These are phyloP conservation scores for Apodemia zela DNA, from an alignment of 2,888 invertebrate species.

Conservation along the genomic window DNA sequence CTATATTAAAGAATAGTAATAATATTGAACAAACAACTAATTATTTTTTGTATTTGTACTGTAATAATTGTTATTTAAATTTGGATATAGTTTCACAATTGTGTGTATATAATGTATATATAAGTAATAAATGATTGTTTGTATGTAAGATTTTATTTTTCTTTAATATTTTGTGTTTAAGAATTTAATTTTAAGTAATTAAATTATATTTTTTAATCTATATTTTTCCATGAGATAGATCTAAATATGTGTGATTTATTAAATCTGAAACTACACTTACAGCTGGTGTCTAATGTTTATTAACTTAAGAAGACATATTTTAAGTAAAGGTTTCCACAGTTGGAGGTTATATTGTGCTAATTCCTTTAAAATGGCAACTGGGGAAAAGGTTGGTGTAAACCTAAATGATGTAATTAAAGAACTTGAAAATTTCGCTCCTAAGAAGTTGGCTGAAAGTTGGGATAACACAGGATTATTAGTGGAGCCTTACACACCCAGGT, in stretches of 20 bases:
- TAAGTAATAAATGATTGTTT: constrained; percentile 15
- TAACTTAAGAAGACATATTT: constrained; percentile 44
- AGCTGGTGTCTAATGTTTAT: constrained; percentile 58
- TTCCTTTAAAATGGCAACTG: constrained; percentile 48
- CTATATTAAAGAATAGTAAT: constrained; percentile 6
- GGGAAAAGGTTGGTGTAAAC: constrained; percentile 60
- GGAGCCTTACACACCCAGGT: constrained; percentile 85
- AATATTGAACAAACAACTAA: not conserved
- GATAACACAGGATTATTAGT: constrained; percentile 96
- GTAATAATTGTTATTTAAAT: not conserved
- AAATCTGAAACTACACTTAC: constrained; percentile 34
- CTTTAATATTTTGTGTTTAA: not conserved
- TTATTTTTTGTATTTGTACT: not conserved
- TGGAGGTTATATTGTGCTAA: constrained; percentile 38
- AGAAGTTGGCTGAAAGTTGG: constrained; percentile 90
- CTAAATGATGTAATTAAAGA: constrained; percentile 75
- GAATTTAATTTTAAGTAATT: not conserved
- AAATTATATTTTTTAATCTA: no score
- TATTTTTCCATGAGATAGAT: no score
- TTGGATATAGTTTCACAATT: constrained; percentile 15
- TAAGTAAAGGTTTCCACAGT: constrained; percentile 37
- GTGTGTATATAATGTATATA: constrained; percentile 2
- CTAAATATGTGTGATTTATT: no score
- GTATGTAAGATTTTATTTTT: not conserved
- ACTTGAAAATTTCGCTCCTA: constrained; percentile 86